phyloP scores from a whole-genome alignment of 2,113 vertebrate species.

The Chaetops frenatus region DNA sequence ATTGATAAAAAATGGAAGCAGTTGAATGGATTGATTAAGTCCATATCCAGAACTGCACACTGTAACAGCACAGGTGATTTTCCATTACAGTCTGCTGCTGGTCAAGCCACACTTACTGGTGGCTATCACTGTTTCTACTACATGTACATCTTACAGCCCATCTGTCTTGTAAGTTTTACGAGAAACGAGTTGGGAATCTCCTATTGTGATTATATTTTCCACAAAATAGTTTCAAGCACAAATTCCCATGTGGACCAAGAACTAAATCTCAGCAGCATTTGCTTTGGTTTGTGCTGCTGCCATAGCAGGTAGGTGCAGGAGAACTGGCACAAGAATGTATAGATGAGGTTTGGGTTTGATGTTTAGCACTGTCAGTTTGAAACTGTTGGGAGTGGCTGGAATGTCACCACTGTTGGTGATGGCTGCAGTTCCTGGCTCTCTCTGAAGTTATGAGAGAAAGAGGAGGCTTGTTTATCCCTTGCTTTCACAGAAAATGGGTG shows the following conservation, averaged over 20 bases:
- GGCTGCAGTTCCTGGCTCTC: not conserved
- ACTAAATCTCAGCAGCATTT: not conserved
- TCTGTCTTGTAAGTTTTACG: not conserved
- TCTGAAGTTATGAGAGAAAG: not conserved
- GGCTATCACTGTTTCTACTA: not conserved
- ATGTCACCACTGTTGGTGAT: fast-evolving
- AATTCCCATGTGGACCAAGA: not conserved
- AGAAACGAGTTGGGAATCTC: not conserved
- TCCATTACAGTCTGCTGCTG: not conserved
- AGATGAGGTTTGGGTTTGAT: not conserved
- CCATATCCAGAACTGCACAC: not conserved
- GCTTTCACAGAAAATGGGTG: not conserved
- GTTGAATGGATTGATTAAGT: not conserved
- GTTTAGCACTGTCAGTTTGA: not conserved
- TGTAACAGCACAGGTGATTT: not conserved
- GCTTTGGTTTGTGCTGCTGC: not conserved
- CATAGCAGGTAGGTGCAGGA: too few species aligned
- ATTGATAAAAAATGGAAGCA: not conserved
- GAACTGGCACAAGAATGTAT: not conserved
- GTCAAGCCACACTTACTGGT: not conserved
- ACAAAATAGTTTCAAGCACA: not conserved
- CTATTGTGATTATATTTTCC: not conserved
- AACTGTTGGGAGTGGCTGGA: not conserved
- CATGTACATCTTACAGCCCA: fast-evolving
- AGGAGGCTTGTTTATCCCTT: not conserved